Percentiles rank a stretch among this genome's conserved stretches.
These are phyloP conservation scores for Corythucha ciliata DNA, from an alignment of 2,888 invertebrate species.

Conservation along the genomic window DNA sequence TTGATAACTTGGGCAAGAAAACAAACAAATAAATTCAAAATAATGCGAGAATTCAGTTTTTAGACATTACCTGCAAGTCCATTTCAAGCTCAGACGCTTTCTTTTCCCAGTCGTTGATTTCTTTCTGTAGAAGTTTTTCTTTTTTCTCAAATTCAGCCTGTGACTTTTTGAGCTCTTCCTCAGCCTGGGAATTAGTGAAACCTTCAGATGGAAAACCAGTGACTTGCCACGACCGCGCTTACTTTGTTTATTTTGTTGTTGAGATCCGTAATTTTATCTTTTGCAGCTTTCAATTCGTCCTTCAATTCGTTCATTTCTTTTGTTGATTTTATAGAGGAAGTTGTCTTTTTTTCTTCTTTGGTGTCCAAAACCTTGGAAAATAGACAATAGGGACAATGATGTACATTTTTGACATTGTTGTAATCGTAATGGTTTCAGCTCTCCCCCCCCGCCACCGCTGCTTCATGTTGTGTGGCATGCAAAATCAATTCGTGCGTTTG, in stretches of 20 bases:
- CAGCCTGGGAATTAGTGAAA: constrained; percentile 29
- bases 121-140: constrained; percentile 43
- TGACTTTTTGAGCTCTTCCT: constrained; percentile 54
- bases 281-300: constrained; percentile 41
- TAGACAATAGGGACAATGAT: too few relatives aligned
- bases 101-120: constrained; percentile 54
- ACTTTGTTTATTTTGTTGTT: constrained; percentile 43
- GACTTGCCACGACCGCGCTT: constrained; percentile 24
- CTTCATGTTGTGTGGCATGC: too few relatives aligned
- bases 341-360: too few relatives aligned
- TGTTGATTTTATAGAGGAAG: constrained; percentile 34
- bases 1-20: too few relatives aligned
- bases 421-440: too few relatives aligned
- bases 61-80: constrained; percentile 47
- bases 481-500: too few relatives aligned
- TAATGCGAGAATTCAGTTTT: background rate
- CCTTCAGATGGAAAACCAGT: constrained; percentile 1
- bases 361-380: too few relatives aligned
- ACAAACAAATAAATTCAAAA: background rate
- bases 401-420: too few relatives aligned
- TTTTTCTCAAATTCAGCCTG: constrained; percentile 47
- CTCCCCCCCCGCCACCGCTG: too few relatives aligned
- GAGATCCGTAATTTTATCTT: constrained; percentile 40
- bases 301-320: constrained; percentile 28
- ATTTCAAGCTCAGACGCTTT: constrained; percentile 53